Base-by-base conservation (phyloP, 2,888 invertebrate species). In the Unio delphinus region DNA sequence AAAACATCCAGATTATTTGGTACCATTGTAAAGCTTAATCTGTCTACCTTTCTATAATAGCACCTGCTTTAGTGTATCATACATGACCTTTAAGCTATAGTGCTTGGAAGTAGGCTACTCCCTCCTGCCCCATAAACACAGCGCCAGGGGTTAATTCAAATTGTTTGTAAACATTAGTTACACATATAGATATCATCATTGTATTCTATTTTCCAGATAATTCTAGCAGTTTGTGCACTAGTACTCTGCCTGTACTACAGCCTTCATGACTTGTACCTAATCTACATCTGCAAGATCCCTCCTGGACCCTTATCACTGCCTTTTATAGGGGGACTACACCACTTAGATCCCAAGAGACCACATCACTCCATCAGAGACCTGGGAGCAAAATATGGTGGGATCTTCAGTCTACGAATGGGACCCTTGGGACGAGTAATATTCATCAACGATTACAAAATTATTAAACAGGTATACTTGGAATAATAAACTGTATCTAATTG, bases 251-350 rank as follows among this genome's bases (percentile, higher is more conserved):
- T 74, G 11, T 74, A 75, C 68, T 54, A 72, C 18, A 30, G 73
- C 1, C 20, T 80, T 7, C 58, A 75, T 15, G 82, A 82, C 64
- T 26, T 79, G 26, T 80, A 74, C 61, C 61, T 72, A 20, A 65
- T 73, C 28, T 74, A 77, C 57, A 56, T 73, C 15, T 45, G 68
- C 58, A 57, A 68, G 20, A 28, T 74, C 11, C 82, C 82, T n/a
- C 75, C 77, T 26, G 82, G 82, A 26, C 82, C 82, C n/a, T 61
- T 76, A 20, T 79, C 82, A 17, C 55, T 80, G 20, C 82, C 82
- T 3, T 11, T 82, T 5, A 73, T 82, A 28, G 80, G 80, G 18
- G 73, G 75, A 5, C 45, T 78, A 28, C 67, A 77, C 57, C 26
- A 60, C 30, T 28, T 80, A 20, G 61, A 67, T 62, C 71, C 72